Evolutionary conservation across 2,888 invertebrate genomes (phyloP), one percentile per base, ranked within the genome.

Genomic region (Acrobasis repandana): DNA sequence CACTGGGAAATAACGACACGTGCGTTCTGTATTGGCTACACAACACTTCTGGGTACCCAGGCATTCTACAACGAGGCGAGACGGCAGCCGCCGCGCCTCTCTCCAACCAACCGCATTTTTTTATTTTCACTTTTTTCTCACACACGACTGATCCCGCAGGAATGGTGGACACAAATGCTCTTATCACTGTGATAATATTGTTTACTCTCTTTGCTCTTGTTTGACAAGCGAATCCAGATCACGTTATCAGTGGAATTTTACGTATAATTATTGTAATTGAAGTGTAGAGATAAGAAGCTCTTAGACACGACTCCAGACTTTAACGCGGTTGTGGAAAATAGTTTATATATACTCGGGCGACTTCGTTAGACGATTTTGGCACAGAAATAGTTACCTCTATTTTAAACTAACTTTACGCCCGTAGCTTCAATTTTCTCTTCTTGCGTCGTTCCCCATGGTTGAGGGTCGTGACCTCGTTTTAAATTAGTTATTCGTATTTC

Each of bases 31-130:
- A 2, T 11, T 16, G 57, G 56, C 43, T 58, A 67, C 79, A 67
- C 67, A 69, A 73, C 81, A 79, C 80, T 65, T 68, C 69, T 66
- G 65, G 56, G 69, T 65, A 69, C 64, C 67, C 68, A 65, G 67
- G 57, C 57, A 47, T 49, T 59, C 62, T 62, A 58, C 47, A 54
- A 33, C 65, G 83, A 83, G 79, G 83, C 85, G 88, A 77, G 85
- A 82, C 80, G 79, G 64, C 70, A 65, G 60, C 69, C 74, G 80
- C 77, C 88, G 80, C 89, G 90, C 88, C 90, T 83, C 86, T 72
- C 70, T 36, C 76, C 70, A 68, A 67, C 64, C 67, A 77, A 75
- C 86, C 88, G 88, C 90, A 90, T 91, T 88, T 89, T 89, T 75
- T 63, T 76, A 70, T 65, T 63, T 65, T 62, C 58, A 48, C 51